Conservation (phyloP, 2,797 vertebrate genomes). For the Leptatherina wallacei region DNA sequence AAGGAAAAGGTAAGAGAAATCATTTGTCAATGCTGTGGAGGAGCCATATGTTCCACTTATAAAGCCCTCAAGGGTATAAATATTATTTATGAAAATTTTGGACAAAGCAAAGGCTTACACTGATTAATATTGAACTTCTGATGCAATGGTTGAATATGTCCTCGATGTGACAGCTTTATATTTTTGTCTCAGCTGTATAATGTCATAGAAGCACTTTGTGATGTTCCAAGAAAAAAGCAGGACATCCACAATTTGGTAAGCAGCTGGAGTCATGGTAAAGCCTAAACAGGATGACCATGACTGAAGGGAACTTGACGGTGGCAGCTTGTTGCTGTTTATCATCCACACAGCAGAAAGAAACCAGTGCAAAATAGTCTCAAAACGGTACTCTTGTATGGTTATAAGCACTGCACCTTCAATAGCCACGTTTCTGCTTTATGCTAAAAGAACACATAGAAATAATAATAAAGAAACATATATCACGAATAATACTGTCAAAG, state of each 20-base stretch:
- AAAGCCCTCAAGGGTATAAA: background rate
- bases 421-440: background rate
- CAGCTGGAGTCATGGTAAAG: background rate
- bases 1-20: slow-evolving; percentile 30
- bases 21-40: background rate
- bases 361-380: background rate
- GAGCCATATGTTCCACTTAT: background rate
- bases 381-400: background rate
- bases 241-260: background rate
- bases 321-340: background rate
- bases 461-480: too few species aligned
- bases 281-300: background rate
- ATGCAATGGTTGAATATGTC: background rate
- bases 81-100: background rate
- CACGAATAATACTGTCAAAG: too few species aligned
- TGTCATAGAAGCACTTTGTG: background rate
- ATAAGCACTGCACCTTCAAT: background rate
- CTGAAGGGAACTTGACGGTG: background rate
- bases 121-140: background rate
- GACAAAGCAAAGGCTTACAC: background rate
- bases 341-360: too few species aligned
- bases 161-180: background rate
- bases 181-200: background rate
- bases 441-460: too few species aligned
- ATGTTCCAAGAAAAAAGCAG: background rate